A percentile compares a stretch with the other conserved stretches of the same genome.
Conservation (phyloP, 2,888 invertebrate genomes). For the Pollenia griseotomentosa region DNA sequence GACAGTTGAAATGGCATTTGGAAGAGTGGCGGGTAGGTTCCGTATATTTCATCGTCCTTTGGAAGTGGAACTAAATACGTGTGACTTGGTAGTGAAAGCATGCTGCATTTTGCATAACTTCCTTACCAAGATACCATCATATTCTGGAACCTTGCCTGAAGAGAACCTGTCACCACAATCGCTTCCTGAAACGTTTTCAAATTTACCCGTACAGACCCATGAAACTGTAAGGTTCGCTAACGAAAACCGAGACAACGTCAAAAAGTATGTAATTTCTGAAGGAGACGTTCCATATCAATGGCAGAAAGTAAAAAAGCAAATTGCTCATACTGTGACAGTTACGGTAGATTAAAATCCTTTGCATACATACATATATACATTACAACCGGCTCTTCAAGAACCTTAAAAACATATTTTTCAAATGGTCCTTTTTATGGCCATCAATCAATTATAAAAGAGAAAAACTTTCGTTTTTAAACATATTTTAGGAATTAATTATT, state of each 20-base stretch:
- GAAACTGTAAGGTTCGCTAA: slow-evolving; percentile 19
- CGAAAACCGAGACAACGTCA: slow-evolving; percentile 27
- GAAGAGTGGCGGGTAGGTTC: slow-evolving; percentile 45
- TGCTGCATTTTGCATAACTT: slow-evolving; percentile 51
- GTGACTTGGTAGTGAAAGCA: slow-evolving; percentile 14
- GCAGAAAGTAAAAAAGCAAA: slow-evolving; percentile 28
- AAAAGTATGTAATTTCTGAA: slow-evolving; percentile 15
- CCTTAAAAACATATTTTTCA: neutral
- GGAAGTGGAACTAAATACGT: slow-evolving; percentile 18
- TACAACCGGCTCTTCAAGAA: neutral
- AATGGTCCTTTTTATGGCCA: slow-evolving; percentile 4
- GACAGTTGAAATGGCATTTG: slow-evolving; percentile 32
- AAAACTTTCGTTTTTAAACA: neutral
- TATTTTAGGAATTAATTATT: too few relatives aligned
- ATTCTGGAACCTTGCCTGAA: neutral
- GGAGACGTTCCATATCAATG: slow-evolving; percentile 28
- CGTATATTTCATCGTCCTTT: slow-evolving; percentile 40
- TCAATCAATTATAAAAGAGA: neutral
- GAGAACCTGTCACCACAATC: neutral
- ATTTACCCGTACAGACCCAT: neutral
- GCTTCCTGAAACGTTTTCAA: slow-evolving; percentile 4
- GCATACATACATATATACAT: too few relatives aligned
- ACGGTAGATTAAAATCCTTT: neutral
- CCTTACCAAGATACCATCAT: neutral
- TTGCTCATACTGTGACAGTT: slow-evolving; percentile 3